Evolutionary conservation across 2,888 invertebrate species (phyloP).

Genomic region (Pyrrhosoma nymphula): DNA sequence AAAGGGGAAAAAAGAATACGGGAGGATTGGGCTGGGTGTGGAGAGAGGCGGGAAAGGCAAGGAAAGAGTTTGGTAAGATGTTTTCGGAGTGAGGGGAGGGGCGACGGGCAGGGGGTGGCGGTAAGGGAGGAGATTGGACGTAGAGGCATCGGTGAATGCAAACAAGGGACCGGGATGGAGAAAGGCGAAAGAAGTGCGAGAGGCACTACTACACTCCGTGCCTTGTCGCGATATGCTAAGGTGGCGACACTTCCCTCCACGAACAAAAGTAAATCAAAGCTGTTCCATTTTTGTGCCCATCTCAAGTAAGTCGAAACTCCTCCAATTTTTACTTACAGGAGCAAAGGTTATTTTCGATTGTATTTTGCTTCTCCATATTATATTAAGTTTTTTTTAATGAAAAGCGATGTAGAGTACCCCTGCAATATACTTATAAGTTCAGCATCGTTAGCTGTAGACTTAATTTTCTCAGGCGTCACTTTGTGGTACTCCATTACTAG

Average conservation of each 20-base stretch:
- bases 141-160: neutral
- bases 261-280: neutral
- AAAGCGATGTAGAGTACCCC: too few species aligned
- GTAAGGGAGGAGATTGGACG: neutral
- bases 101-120: too few species aligned
- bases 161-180: neutral
- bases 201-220: neutral
- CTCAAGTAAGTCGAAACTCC: too few species aligned
- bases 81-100: neutral
- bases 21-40: neutral
- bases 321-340: too few species aligned
- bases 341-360: too few species aligned
- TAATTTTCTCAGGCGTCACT: too few species aligned
- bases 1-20: neutral
- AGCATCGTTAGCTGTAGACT: too few species aligned
- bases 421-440: too few species aligned
- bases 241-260: neutral
- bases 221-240: neutral
- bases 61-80: slow-evolving; percentile 4
- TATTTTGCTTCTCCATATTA: too few species aligned
- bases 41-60: neutral
- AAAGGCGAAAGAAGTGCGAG: neutral
- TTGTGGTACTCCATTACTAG: too few species aligned
- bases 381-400: too few species aligned
- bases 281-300: too few species aligned